Conservation (phyloP, 1,140 invertebrate species). For the Orchestia grillus region DNA sequence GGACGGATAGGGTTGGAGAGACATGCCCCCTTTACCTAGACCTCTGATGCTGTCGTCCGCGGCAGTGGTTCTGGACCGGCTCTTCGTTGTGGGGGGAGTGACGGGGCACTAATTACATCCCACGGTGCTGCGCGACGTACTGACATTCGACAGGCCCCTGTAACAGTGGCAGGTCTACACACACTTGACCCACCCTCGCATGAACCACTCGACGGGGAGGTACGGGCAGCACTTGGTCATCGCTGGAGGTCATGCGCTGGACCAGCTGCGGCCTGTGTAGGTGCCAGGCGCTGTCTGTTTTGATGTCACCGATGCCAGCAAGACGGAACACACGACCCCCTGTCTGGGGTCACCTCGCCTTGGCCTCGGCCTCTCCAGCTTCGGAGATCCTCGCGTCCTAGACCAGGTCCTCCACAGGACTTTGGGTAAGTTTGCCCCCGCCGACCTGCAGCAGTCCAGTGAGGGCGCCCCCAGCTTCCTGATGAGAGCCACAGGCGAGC, state of each 20-base stretch:
- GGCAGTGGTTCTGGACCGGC: not conserved
- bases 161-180: not conserved
- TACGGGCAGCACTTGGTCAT: not conserved
- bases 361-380: not conserved
- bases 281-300: not conserved
- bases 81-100: slow-evolving; percentile 13
- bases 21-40: not conserved
- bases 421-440: not conserved
- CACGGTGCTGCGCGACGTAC: not conserved
- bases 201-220: not conserved
- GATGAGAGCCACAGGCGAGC: not conserved
- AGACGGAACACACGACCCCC: not conserved
- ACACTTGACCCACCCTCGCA: not conserved
- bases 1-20: not conserved
- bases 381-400: not conserved
- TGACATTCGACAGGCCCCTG: not conserved
- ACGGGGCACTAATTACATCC: not conserved
- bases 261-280: not conserved
- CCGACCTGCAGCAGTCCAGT: not conserved
- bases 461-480: not conserved
- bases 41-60: slow-evolving; percentile 1
- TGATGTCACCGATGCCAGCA: not conserved
- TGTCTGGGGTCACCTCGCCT: not conserved
- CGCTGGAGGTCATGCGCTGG: not conserved
- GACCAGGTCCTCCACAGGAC: not conserved